Base-by-base conservation (phyloP, 1,140 invertebrate genomes). In the Sycophaga agraensis region DNA sequence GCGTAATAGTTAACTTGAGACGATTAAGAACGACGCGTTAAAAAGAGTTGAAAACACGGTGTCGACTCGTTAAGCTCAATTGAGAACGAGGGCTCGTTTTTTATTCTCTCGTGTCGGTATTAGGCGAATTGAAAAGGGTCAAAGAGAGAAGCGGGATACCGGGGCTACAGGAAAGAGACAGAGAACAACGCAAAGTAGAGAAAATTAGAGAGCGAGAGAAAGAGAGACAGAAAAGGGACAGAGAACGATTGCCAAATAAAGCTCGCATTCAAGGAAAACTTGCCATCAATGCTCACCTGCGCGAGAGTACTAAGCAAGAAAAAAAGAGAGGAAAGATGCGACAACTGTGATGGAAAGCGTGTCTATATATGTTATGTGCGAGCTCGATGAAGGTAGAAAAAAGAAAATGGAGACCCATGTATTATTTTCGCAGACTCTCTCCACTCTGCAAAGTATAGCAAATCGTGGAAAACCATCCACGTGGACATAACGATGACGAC, bases 201-300 rank as follows among this genome's bases (percentile, higher is more conserved):
- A n/a, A n/a, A n/a, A n/a, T n/a, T 26, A 1, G 31, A 6, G 22
- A 19, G 35, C 28, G 22, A 22, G 17, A 51, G 34, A 51, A 4
- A 8, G 26, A 22, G 49, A 21, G 37, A 26, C 28, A 11, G 28
- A 31, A 31, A 4, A 11, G 22, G 17, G 58, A 53, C 1, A 59
- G 56, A 59, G 37, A 49, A 42, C 26, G 51, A 62, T 26, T 62
- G 37, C 60, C 60, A 62, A 62, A 62, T 62, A 62, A 62, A 62
- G 60, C 60, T 61, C 28, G 59, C 50, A 21, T 37, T 55, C 24
- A 26, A 48, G 42, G 43, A 61, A 61, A 61, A 55, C 51, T 28
- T 55, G 7, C 50, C n/a, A 14, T 31, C 28, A n/a, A n/a, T 31
- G 46, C 46, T 49, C 46, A 49, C 26, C 16, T 49, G 26, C 19